These are phyloP conservation scores for Agriopis leucophaearia DNA, from an alignment of 2,888 invertebrate genomes.

Conservation along the genomic window DNA sequence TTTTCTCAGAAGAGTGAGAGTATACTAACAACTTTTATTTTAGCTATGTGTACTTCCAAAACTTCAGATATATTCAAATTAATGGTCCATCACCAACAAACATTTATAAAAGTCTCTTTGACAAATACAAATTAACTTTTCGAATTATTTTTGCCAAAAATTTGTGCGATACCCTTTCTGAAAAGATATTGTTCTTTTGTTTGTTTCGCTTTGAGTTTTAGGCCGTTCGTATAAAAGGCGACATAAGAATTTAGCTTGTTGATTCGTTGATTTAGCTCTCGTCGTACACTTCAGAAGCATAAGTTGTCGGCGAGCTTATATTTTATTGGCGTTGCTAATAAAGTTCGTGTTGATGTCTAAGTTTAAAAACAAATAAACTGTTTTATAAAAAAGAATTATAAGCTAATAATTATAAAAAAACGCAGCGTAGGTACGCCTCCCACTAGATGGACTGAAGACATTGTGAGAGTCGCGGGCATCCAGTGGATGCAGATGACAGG, in stretches of 20 bases:
- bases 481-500: no score
- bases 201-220: conserved; percentile 21
- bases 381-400: no score
- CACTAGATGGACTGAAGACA: no score
- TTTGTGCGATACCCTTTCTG: conserved; percentile 12
- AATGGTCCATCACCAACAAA: conserved; percentile 27
- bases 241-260: neutral
- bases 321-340: no score
- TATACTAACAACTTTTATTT: neutral
- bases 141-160: conserved; percentile 20
- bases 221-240: neutral
- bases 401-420: no score
- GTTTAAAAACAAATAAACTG: no score
- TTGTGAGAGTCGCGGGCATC: no score
- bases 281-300: no score
- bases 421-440: no score
- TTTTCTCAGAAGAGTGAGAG: no score
- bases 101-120: conserved; percentile 33
- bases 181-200: conserved; percentile 23
- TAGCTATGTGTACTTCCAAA: conserved; percentile 5
- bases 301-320: neutral
- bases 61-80: conserved; percentile 23
- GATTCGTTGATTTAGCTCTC: neutral
- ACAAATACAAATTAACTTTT: conserved; percentile 31
- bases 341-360: no score